Percentiles rank a stretch among this genome's conserved stretches.
phyloP scores from a whole-genome alignment of 2,113 vertebrate genomes.

The Ceratotherium simum region DNA sequence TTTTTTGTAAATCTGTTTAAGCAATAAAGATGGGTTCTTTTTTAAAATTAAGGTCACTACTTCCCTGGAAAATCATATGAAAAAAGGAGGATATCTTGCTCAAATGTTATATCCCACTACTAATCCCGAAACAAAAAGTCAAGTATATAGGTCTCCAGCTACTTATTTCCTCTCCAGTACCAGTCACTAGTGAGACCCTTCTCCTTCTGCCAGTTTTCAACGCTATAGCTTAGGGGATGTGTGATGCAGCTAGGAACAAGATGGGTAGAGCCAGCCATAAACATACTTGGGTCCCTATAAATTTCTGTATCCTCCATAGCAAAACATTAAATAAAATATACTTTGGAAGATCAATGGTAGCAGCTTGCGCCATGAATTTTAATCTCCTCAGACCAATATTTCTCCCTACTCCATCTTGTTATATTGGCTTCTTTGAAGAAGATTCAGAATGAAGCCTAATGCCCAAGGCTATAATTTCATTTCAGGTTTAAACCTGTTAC shows the following conservation, averaged over 20 bases:
- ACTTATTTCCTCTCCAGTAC: not conserved
- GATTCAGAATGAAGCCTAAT: not conserved
- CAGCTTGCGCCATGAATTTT: not conserved
- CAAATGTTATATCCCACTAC: not conserved
- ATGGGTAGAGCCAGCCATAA: not conserved
- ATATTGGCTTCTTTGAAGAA: constrained; percentile 5
- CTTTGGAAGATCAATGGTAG: not conserved
- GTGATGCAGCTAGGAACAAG: not conserved
- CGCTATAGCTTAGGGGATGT: not conserved
- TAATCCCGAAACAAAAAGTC: constrained; percentile 45
- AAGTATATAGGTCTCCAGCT: not conserved
- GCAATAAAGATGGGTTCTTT: not conserved
- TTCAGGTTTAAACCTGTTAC: constrained; percentile 37
- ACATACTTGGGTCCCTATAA: not conserved
- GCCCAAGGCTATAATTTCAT: constrained; percentile 1
- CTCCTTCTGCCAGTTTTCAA: not conserved
- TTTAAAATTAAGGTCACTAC: constrained; percentile 34
- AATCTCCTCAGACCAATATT: constrained; percentile 8
- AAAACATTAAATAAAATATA: not conserved
- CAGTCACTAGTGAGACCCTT: not conserved
- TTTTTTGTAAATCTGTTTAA: not conserved
- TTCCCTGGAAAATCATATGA: not conserved
- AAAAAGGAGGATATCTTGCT: not conserved
- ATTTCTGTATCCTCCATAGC: not conserved
- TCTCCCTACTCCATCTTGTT: not conserved